Base-by-base conservation (phyloP, 1,140 invertebrate genomes). In the Steinernema feltiae region DNA sequence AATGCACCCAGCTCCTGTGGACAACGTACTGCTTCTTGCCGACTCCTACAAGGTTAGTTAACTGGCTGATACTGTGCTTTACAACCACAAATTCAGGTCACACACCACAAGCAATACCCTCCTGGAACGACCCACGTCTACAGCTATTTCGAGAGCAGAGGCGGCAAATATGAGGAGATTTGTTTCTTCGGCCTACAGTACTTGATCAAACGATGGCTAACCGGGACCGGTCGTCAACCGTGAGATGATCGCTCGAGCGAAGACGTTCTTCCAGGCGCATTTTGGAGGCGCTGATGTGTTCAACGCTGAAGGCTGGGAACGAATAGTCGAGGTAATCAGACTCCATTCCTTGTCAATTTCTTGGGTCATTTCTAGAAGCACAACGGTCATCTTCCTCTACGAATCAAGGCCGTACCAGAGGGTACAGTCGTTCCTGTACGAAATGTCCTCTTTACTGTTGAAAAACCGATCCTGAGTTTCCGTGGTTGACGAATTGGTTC, bases 141-240 rank as follows among this genome's bases (percentile, higher is more conserved):
- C 78, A 87, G 87, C 17, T 89, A 89, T 78, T 89, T 89, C 81
- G 88, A 89, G 80, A 87, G 87, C 71, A 73, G 88, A 31, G 88
- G 88, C 1, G 88, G 88, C 2, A 88, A 88, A 79, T 89, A 88
- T 77, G 74, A 80, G 18, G 32, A 78, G 17, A 87, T 85, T 18
- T 82, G 87, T 0, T 89, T 89, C 79, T 89, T 89, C 84, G 88
- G 88, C 30, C 83, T 89, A 0, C 88, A 89, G 76, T 88, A 88
- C 74, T 86, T 89, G 70, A 48, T 89, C 0, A 89, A 89, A 71
- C 78, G 85, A 79, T 88, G 86, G 83, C 72, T 89, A 27, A 72
- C 81, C n/a, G 41, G 88, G 88, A 1, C 82, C 82, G 46, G 87
- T 89, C 32, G 83, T 89, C 12, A 88, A 88, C 12, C 81, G 84